Evolutionary conservation across 2,888 invertebrate species (phyloP), one percentile per base, ranked within the genome.

Genomic region (Sympetrum striolatum): DNA sequence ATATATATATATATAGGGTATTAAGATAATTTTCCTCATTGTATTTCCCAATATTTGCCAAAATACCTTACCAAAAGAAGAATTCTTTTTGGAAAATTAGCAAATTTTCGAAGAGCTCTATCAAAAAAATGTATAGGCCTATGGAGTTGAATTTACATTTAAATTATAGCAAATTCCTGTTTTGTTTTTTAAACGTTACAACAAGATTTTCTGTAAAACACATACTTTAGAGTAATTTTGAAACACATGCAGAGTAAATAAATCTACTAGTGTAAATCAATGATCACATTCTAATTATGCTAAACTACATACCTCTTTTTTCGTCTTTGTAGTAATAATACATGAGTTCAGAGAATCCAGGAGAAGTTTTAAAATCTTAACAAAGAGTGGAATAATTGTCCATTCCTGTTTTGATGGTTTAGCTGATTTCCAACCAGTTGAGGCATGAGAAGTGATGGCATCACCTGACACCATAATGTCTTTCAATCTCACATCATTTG

Each of bases 311-410:
- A 93, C 93, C 18, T 94, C 94, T 39, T 93, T 93, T 37, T 91
- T 92, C 6, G 93, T 93, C 73, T 93, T 92, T 10, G 92, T 91
- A 3, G 93, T 93, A 92, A 96, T 96, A 15, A 95, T 94, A 91
- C 95, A 95, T 93, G 95, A 94, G 79, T 95, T 94, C 73, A 96
- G 93, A 92, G 97, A 96, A 92, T 96, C 95, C 82, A 97, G 95
- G 10, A 97, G 94, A 18, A 97, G 93, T 93, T 97, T 97, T 92
- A 96, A 96, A 90, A 97, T 96, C 93, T 96, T 97, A 0, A 96
- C 96, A 91, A 96, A 94, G 22, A 96, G 95, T 8, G 96, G 96
- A 92, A 97, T 95, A 15, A 94, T 94, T 0, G 96, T 95, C 96
- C 96, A 96, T 90, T 94, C 94, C 91, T 95, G 94, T 90, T 93